phyloP scores from a whole-genome alignment of 2,888 invertebrate species.

The Bimastos eiseni region DNA sequence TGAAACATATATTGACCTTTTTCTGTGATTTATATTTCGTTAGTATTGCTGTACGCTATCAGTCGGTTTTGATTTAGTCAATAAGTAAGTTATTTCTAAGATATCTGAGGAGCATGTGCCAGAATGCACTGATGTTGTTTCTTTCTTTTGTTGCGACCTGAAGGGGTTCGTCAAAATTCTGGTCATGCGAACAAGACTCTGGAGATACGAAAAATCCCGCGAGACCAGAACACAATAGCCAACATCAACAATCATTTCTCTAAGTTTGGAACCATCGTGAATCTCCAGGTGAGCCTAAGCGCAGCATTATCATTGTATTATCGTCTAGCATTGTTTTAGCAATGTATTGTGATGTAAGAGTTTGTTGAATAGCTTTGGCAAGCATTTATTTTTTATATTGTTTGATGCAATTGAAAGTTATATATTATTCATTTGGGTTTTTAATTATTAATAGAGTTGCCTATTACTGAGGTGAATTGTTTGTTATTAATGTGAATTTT shows the following conservation, averaged over 20 bases:
- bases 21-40: too few relatives aligned
- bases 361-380: neutral
- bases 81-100: neutral
- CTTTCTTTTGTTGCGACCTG: neutral
- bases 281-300: constrained; percentile 70
- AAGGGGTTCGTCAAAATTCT: neutral
- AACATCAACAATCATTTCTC: constrained; percentile 94
- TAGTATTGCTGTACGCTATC: neutral
- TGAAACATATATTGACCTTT: too few relatives aligned
- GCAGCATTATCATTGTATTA: neutral
- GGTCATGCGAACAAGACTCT: constrained; percentile 70
- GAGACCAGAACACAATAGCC: constrained; percentile 88
- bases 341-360: neutral
- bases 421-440: too few relatives aligned
- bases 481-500: too few relatives aligned
- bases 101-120: neutral
- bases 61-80: too few relatives aligned
- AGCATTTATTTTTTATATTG: too few relatives aligned
- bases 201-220: constrained; percentile 89
- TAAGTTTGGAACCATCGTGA: constrained; percentile 93
- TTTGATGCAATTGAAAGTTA: too few relatives aligned
- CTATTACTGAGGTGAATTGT: too few relatives aligned
- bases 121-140: neutral
- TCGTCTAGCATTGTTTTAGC: too few relatives aligned
- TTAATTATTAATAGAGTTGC: too few relatives aligned